phyloP scores from a whole-genome alignment of 2,113 vertebrate genomes.

The Sinocyclocheilus anophthalmus region DNA sequence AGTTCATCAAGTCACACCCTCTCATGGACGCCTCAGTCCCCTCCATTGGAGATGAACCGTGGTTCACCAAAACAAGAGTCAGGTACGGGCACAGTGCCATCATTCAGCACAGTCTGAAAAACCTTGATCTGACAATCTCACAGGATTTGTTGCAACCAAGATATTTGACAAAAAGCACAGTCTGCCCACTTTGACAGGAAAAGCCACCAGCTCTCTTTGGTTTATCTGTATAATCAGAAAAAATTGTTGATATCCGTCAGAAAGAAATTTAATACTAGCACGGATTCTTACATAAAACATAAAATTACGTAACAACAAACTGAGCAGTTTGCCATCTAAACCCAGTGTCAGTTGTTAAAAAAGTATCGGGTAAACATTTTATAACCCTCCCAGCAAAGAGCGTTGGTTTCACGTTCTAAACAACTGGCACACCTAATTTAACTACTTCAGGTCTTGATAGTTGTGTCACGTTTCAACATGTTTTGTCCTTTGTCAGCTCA shows the following conservation, averaged over 20 bases:
- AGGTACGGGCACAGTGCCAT: slow-evolving; percentile 75
- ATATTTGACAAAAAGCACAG: not conserved
- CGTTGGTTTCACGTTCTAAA: slow-evolving; percentile 12
- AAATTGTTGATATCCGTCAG: not conserved
- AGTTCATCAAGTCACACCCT: slow-evolving; percentile 98
- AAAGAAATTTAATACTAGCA: not conserved
- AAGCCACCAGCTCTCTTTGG: not conserved
- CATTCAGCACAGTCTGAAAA: not conserved
- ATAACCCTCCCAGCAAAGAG: not conserved
- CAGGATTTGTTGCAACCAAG: not conserved
- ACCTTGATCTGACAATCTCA: not conserved
- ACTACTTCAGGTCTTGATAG: slow-evolving; percentile 13
- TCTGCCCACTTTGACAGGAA: not conserved
- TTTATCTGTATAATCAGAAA: not conserved
- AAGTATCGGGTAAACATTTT: slow-evolving; percentile 10
- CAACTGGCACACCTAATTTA: slow-evolving; percentile 13
- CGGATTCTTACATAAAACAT: not conserved
- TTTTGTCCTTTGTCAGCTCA: slow-evolving; percentile 27
- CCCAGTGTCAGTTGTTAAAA: slow-evolving; percentile 10
- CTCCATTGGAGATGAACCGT: slow-evolving; percentile 90
- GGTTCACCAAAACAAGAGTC: slow-evolving; percentile 98
- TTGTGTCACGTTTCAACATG: slow-evolving; percentile 16
- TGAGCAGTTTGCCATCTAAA: not conserved
- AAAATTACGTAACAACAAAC: not conserved
- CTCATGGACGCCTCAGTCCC: slow-evolving; percentile 94